These are phyloP conservation scores for Microcebus tavaratra DNA, from an alignment of 2,113 vertebrate species.

Conservation along the genomic window DNA sequence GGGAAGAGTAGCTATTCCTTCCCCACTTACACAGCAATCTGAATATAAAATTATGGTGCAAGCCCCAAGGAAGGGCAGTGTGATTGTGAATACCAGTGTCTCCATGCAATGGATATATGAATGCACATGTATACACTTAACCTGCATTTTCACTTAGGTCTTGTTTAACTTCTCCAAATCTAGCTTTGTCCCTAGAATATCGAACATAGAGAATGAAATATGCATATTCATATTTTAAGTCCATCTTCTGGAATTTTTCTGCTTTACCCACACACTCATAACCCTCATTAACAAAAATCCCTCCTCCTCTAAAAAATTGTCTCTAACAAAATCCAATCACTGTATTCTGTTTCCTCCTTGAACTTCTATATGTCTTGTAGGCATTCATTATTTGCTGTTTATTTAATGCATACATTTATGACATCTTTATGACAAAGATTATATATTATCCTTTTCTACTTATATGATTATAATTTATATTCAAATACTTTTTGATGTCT, in stretches of 20 bases:
- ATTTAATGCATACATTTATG: background rate
- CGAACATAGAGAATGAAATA: background rate
- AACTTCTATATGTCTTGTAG: background rate
- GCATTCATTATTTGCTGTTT: background rate
- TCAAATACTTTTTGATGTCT: slow-evolving; percentile 1
- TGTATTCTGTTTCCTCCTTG: background rate
- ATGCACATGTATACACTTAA: background rate
- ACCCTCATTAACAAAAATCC: background rate
- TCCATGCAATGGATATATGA: too few relatives aligned
- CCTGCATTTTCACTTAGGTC: background rate
- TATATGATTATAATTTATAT: background rate
- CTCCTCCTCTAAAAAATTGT: background rate
- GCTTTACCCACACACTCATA: background rate
- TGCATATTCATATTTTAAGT: background rate
- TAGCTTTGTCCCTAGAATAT: background rate
- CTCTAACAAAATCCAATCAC: background rate
- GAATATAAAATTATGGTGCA: background rate
- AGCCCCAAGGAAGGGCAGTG: background rate
- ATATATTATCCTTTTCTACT: background rate
- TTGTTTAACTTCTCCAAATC: background rate
- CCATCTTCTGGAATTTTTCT: background rate
- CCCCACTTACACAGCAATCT: background rate
- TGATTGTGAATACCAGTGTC: too few relatives aligned
- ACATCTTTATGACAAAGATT: background rate
- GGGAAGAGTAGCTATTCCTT: accelerated